Evolutionary conservation across 1,140 invertebrate species (phyloP), one percentile per base, ranked within the genome.

Genomic region (Samia ricini): DNA sequence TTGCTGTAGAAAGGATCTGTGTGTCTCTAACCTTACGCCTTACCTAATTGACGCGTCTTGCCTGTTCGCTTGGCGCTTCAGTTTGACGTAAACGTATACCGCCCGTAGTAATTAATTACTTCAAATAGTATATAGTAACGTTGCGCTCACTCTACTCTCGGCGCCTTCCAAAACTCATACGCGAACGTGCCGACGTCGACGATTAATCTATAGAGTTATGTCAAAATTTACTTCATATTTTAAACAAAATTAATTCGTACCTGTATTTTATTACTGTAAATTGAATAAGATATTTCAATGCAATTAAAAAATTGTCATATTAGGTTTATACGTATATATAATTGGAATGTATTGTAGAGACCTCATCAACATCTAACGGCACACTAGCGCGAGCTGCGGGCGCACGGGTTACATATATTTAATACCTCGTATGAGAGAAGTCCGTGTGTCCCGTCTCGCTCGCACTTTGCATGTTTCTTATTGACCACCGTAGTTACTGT

Each of bases 101-200:
- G 3, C 3, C 8, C 26, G 15, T 23, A 42, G 70, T 76, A 77
- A 82, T 83, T 77, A 83, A 79, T 81, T 72, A 69, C 73, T 79
- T 67, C 66, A 72, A 57, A 76, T 74, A 77, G 69, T 64, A 72
- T 42, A 76, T 74, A 77, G 69, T 64, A 72, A 72, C 57, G 67
- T 59, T 68, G 63, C 66, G 66, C 56, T 75, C 69, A 72, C 67
- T 73, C 57, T 63, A 15, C 20, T 61, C 51, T 61, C 51, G 23
- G 56, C 50, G 48, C 63, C 19, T 58, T 21, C 50, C 50, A 54
- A 29, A 64, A 70, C 56, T 60, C 50, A 60, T 24, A 33, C 60
- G 58, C 33, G 18, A 57, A 36, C 26, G 15, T 57, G 18, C 2
- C 33, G 26, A 50, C 49, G 51, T n/a, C n/a, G n/a, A n/a, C 60